Percentiles rank a stretch among this genome's conserved stretches.
phyloP scores from a whole-genome alignment of 2,113 vertebrate genomes.

The Cinclus cinclus region DNA sequence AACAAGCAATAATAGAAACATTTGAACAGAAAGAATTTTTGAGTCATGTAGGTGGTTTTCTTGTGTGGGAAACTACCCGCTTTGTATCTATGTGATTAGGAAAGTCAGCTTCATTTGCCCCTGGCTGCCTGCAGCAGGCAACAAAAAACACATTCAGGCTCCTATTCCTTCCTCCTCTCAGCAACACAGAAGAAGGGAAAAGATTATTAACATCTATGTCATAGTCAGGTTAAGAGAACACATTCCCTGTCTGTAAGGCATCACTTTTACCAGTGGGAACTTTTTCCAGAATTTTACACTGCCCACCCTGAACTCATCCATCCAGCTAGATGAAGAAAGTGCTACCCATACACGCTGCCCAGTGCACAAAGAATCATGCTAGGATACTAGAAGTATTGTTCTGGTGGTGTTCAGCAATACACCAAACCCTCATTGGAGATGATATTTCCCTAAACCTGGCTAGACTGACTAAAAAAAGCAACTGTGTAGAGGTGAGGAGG shows the following conservation, averaged over 20 bases:
- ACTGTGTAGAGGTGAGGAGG: neutral
- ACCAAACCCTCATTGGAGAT: neutral
- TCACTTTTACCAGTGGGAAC: neutral
- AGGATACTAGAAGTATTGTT: neutral
- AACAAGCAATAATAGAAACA: constrained; percentile 45
- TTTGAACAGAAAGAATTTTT: constrained; percentile 39
- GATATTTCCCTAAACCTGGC: neutral
- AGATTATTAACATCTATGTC: neutral
- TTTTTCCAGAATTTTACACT: neutral
- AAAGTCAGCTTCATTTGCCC: constrained; percentile 47
- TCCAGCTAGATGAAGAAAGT: neutral
- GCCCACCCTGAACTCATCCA: neutral
- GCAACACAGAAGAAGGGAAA: neutral
- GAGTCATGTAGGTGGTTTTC: constrained; percentile 57
- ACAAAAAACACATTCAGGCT: constrained; percentile 19
- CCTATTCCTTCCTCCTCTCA: neutral
- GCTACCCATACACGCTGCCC: neutral
- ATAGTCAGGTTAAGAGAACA: neutral
- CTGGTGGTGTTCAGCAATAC: neutral
- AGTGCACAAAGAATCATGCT: neutral
- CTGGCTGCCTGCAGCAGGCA: constrained; percentile 18
- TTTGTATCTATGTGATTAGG: constrained; percentile 64
- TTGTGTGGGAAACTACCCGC: constrained; percentile 59
- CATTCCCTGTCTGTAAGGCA: neutral
- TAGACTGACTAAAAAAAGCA: neutral